Evolutionary conservation across 2,113 vertebrate genomes (phyloP).

Genomic region (Vidua macroura): DNA sequence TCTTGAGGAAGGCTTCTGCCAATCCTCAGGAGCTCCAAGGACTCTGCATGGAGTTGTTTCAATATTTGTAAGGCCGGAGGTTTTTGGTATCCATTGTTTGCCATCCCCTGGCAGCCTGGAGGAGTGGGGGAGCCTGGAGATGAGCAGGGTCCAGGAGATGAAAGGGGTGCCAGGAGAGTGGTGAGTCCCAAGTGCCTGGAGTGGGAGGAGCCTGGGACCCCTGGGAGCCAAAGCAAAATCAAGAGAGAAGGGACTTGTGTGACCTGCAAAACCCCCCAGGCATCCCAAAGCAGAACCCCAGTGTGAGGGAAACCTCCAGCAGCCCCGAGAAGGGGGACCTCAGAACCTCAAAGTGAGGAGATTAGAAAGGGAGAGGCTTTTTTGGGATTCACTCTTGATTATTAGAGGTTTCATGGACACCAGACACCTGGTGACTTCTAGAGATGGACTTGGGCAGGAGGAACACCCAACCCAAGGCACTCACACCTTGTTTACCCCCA

Average conservation of each 20-base stretch:
- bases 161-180: neutral
- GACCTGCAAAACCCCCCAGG: neutral
- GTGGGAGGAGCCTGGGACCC: neutral
- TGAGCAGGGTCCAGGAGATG: neutral
- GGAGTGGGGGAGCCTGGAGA: neutral
- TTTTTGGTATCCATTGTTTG: neutral
- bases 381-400: neutral
- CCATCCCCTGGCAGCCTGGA: neutral
- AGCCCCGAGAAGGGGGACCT: neutral
- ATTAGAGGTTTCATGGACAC: neutral
- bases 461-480: too few species aligned
- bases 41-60: neutral
- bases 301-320: neutral
- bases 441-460: neutral
- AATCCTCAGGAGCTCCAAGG: neutral
- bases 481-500: neutral
- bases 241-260: neutral
- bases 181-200: neutral
- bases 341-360: neutral
- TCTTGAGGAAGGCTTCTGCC: neutral
- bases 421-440: neutral
- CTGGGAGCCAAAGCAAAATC: neutral
- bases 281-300: neutral
- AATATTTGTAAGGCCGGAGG: neutral
- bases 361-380: neutral